Conservation (phyloP, 2,113 vertebrate species). For the Peromyscus californicus region DNA sequence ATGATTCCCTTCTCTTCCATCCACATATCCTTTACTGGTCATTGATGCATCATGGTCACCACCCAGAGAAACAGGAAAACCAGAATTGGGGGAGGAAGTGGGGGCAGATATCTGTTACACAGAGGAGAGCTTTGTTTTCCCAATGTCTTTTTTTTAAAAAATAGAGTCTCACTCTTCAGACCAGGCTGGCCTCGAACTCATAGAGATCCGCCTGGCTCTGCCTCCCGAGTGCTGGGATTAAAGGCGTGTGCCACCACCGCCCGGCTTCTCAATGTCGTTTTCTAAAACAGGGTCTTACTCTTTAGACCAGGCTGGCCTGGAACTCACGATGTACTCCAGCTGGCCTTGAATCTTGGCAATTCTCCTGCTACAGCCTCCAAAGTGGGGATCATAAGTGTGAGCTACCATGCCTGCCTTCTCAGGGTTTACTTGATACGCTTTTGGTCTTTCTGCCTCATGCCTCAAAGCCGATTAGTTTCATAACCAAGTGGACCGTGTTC, state of each 20-base stretch:
- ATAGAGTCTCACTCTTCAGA: not conserved
- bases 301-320: not conserved
- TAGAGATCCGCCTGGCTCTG: no score
- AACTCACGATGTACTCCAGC: not conserved
- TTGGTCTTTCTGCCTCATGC: not conserved
- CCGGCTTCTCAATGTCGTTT: not conserved
- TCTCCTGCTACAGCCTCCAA: not conserved
- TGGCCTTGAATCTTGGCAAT: not conserved
- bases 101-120: not conserved
- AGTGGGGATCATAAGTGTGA: not conserved
- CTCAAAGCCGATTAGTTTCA: not conserved
- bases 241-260: no score
- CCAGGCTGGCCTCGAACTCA: no score
- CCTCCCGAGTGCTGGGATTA: no score
- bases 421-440: not conserved
- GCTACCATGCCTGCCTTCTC: not conserved
- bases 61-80: not conserved
- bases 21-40: constrained; percentile 94
- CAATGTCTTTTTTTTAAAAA: not conserved
- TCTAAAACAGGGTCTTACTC: not conserved
- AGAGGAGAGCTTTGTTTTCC: not conserved
- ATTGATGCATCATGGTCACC: not conserved
- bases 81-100: not conserved
- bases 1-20: constrained; percentile 88
- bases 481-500: not conserved